These are phyloP conservation scores for Chiroxiphia lanceolata DNA, from an alignment of 2,797 vertebrate species.

Conservation along the genomic window DNA sequence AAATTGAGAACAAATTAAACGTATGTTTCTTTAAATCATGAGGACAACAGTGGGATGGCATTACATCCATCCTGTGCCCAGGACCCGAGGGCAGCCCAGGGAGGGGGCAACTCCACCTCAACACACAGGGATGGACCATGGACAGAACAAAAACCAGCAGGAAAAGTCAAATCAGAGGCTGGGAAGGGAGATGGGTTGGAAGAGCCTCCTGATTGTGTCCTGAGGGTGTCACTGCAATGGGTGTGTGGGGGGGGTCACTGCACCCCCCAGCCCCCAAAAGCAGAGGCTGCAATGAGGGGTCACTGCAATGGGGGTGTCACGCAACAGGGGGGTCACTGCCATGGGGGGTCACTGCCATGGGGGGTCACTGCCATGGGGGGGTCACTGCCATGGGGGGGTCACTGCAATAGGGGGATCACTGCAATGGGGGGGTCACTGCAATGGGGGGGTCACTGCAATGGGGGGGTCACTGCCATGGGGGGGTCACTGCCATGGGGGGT, in stretches of 20 bases:
- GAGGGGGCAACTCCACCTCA: too few relatives aligned
- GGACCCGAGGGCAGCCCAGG: background rate
- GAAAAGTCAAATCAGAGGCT: background rate
- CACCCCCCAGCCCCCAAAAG: background rate
- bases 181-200: background rate
- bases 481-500: too few relatives aligned
- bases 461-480: too few relatives aligned
- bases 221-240: too few relatives aligned
- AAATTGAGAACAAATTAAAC: constrained; percentile 14
- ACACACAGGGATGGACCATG: background rate
- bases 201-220: background rate
- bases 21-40: background rate
- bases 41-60: background rate
- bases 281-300: too few relatives aligned
- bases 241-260: background rate
- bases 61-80: background rate
- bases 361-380: too few relatives aligned
- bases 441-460: too few relatives aligned
- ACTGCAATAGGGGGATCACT: background rate
- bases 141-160: background rate
- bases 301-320: background rate
- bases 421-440: background rate
- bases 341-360: background rate
- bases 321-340: too few relatives aligned
- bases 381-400: too few relatives aligned